A percentile compares a stretch with the other conserved stretches of the same genome.
These are phyloP conservation scores for Condylura cristata DNA, from an alignment of 2,113 vertebrate genomes.

Conservation along the genomic window DNA sequence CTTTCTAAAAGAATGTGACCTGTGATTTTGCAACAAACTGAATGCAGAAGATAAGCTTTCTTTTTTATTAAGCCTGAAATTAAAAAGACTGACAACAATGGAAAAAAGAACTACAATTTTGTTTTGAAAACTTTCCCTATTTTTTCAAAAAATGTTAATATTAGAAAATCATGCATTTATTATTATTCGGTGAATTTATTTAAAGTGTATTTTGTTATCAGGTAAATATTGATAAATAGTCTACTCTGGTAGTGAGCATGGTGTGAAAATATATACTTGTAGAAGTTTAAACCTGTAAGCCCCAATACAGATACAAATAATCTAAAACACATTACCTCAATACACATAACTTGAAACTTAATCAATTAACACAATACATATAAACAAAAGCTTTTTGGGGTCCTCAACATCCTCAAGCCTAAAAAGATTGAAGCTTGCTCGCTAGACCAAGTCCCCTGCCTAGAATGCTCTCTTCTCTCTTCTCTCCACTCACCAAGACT, in stretches of 20 bases:
- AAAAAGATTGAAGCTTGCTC: background rate
- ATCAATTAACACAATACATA: background rate
- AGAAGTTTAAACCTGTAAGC: no score
- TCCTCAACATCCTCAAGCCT: background rate
- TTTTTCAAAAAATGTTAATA: background rate
- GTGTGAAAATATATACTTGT: no score
- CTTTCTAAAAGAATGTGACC: background rate
- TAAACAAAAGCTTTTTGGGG: background rate
- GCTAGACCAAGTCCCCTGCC: background rate
- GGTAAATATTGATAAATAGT: background rate
- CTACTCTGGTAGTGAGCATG: no score
- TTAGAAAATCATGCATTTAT: background rate
- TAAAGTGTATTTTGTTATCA: background rate
- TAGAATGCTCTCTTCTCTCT: background rate
- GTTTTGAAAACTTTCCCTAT: background rate
- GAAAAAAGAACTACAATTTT: background rate
- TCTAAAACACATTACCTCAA: no score
- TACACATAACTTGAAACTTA: no score
- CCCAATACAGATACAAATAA: no score
- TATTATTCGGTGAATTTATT: background rate
- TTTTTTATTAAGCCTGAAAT: background rate
- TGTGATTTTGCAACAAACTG: background rate
- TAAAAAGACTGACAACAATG: background rate
- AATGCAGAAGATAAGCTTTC: conserved; percentile 24
- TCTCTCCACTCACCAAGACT: background rate